Base-by-base conservation (phyloP, 2,888 invertebrate species). In the Pollenia labialis region DNA sequence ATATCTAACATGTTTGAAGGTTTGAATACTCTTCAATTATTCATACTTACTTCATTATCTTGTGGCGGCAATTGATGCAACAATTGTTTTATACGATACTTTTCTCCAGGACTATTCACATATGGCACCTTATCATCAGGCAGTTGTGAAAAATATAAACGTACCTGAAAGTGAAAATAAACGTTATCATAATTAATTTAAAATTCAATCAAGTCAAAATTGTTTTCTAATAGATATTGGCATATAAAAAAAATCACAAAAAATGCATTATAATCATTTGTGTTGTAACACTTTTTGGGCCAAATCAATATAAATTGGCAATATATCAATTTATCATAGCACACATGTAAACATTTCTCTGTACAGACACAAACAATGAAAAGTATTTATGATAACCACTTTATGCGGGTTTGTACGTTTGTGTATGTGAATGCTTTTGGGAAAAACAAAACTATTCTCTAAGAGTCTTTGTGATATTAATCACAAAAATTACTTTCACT, bases 51-150 rank as follows among this genome's bases (percentile, higher is more conserved):
- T 94, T 97, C 97, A 94, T 98, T 99, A 94, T 99, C 99, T 94
- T 99, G 99, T 4, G 99, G 99, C 54, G 99, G 99, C 89, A 99
- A 95, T 94, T 99, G 99, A 91, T 98, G 97, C 89, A 99, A 95
- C 90, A 99, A 95, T 94, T 99, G 99, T 91, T 97, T 96, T 74
- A 98, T 97, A 81, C 99, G 95, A 94, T 98, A 98, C 91, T 98
- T 95, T 94, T 99, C 98, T 6, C 98, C 98, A 18, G 97, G 96
- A 91, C 98, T 98, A 94, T 98, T 98, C 90, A 99, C 97, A 94
- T 98, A 99, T 81, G 99, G 99, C 85, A 99, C 97, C 94, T 99
- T 98, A 94, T 99, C 98, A 94, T 99, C 98, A 12, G 99, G 98
- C 85, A 99, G 95, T 88, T 97, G 96, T 83, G 98, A 97, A 95